Evolutionary conservation across 2,888 invertebrate genomes (phyloP), one percentile per base, ranked within the genome.

Genomic region (Phalera bucephala): DNA sequence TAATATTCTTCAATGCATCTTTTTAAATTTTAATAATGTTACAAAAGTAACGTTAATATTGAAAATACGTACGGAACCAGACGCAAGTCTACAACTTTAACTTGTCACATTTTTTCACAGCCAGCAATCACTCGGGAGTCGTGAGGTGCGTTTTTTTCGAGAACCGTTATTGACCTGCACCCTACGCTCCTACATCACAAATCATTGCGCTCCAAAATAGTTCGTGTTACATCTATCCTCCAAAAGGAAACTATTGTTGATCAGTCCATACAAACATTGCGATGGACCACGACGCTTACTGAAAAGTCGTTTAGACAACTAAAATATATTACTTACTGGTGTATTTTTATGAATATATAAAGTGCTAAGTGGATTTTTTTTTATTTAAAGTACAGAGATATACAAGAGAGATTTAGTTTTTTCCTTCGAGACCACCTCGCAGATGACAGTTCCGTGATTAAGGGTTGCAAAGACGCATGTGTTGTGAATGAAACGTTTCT

Each of bases 121-220:
- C 51, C 64, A 69, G 68, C 71, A 76, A 71, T 76, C 82, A 71
- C 72, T 76, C 74, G 72, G 76, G 71, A 80, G 77, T 83, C 85
- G 85, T 84, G 84, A 81, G 77, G 70, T 68, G 60, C 62, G 64
- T 74, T 84, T 84, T 84, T 78, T 87, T 76, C 64, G 39, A 59
- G 60, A 62, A 69, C 77, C 77, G 81, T 81, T 82, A 80, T 52
- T 69, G 74, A 74, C 73, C 23, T 6, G 68, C 69, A 66, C 68
- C 64, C 64, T 61, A 63, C 56, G 54, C 58, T 45, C 48, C 39
- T 48, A 44, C 42, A 43, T 49, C 37, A 51, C 47, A 52, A 48
- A 48, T 44, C 39, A 40, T 50, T 36, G 44, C 52, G 35, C 52
- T 43, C 49, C 36, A 30, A 29, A 42, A 51, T 38, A 46, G 52